Evolutionary conservation across 1,140 invertebrate genomes (phyloP), one percentile per base, ranked within the genome.

Genomic region (Drosophila simulans): DNA sequence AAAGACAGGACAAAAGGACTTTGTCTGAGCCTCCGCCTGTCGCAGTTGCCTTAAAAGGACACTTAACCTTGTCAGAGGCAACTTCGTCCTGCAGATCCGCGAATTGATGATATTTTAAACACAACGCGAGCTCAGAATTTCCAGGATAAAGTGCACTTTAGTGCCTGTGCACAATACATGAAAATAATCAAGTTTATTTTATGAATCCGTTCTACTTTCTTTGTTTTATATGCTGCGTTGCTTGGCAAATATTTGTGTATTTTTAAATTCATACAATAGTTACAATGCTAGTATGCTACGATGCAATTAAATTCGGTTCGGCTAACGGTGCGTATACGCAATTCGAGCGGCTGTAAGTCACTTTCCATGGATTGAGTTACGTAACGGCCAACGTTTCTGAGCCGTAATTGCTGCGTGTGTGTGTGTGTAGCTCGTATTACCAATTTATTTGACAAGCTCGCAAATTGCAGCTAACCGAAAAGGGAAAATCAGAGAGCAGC

Each of bases 401-500:
- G 52, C 12, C 43, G 64, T 81, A 81, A 80, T 80, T 80, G 72
- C 55, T 58, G 11, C 27, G 43, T 34, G 10, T 22, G 13, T 15
- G n/a, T 27, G 20, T 59, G n/a, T 66, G 12, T 34, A 58, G 46
- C 37, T 81, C 22, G 66, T 62, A 68, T 81, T 82, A 73, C 66
- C 73, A 81, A 81, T 66, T 77, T 73, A 77, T 78, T 74, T 82
- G 43, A 60, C 39, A 81, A 56, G 39, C 45, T 49, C 48, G 56
- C 54, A 71, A 77, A 77, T 56, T 75, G 62, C 54, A 63, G 55
- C 48, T 51, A 49, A 54, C 35, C 20, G 39, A 49, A 40, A 49
- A 31, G 25, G 69, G 37, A 35, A 60, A 27, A 43, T 37, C 40
- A 34, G 20, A 40, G n/a, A 49, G 4, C 48, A 59, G 48, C 22